Conservation (phyloP, 2,113 vertebrate species). For the Scomber japonicus region DNA sequence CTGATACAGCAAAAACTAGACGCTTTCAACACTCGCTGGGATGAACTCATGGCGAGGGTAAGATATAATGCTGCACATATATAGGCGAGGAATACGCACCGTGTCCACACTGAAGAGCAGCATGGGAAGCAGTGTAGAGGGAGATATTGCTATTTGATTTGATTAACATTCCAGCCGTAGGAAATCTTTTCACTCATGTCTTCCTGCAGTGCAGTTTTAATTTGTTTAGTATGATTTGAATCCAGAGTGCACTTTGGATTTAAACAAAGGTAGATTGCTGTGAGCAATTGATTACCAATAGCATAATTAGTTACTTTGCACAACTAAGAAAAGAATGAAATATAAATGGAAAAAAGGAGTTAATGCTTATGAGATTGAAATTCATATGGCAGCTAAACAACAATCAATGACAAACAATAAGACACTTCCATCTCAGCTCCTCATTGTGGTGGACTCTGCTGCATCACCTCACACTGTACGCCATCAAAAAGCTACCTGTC, state of each 20-base stretch:
- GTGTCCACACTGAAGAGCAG: not conserved
- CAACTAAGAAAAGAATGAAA: too few relatives aligned
- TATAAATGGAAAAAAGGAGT: too few relatives aligned
- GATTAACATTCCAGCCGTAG: not conserved
- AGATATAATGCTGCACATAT: not conserved
- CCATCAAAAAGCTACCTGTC: too few relatives aligned
- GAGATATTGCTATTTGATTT: not conserved
- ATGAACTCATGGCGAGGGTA: constrained; percentile 94
- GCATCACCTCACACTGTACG: too few relatives aligned
- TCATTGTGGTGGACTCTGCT: too few relatives aligned
- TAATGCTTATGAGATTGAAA: too few relatives aligned
- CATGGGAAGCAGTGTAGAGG: not conserved
- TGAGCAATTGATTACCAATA: too few relatives aligned
- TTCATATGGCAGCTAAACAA: too few relatives aligned
- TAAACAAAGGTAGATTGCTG: not conserved
- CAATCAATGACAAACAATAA: too few relatives aligned
- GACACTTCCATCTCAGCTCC: too few relatives aligned
- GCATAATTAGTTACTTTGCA: too few relatives aligned
- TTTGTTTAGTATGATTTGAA: not conserved
- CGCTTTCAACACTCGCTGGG: constrained; percentile 93
- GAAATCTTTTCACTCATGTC: not conserved
- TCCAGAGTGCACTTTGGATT: not conserved
- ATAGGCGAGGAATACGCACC: not conserved
- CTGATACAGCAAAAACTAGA: constrained; percentile 96
- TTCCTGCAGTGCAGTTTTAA: not conserved